Conservation (phyloP, 2,888 invertebrate genomes). For the Ariolimax columbianus region DNA sequence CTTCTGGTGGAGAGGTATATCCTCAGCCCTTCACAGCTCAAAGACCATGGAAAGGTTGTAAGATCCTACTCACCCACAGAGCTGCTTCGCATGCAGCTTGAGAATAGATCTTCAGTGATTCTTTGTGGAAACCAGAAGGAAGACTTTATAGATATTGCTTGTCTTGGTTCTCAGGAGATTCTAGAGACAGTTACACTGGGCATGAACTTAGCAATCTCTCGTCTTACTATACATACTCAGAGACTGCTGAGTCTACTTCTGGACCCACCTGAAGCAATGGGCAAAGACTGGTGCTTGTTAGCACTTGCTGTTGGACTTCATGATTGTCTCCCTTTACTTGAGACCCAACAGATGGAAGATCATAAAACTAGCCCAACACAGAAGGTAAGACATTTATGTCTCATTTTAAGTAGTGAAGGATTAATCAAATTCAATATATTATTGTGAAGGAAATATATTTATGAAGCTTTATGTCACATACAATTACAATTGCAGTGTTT, state of each 20-base stretch:
- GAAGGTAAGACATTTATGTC: slow-evolving; percentile 39
- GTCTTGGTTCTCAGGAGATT: slow-evolving; percentile 82
- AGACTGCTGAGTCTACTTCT: slow-evolving; percentile 79
- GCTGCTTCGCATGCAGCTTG: slow-evolving; percentile 79
- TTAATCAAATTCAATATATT: too few relatives aligned
- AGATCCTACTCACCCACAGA: slow-evolving; percentile 74
- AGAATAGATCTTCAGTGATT: slow-evolving; percentile 78
- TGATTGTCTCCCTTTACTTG: slow-evolving; percentile 81
- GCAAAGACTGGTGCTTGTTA: slow-evolving; percentile 82
- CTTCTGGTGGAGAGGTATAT: slow-evolving; percentile 84
- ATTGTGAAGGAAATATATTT: too few relatives aligned
- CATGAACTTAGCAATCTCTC: slow-evolving; percentile 82
- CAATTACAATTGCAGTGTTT: too few relatives aligned
- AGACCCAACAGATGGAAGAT: slow-evolving; percentile 72
- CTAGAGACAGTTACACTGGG: slow-evolving; percentile 80
- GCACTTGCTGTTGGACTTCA: slow-evolving; percentile 81
- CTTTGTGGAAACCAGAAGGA: slow-evolving; percentile 80
- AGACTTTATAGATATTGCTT: slow-evolving; percentile 82
- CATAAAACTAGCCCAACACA: slow-evolving; percentile 55
- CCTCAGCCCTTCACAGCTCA: slow-evolving; percentile 81
- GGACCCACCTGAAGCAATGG: slow-evolving; percentile 81
- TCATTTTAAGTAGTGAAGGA: too few relatives aligned
- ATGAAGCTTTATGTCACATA: too few relatives aligned
- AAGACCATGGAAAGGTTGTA: slow-evolving; percentile 65
- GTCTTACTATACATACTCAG: slow-evolving; percentile 83